Conservation (phyloP, 1,140 invertebrate species). For the Bombus terrestris region DNA sequence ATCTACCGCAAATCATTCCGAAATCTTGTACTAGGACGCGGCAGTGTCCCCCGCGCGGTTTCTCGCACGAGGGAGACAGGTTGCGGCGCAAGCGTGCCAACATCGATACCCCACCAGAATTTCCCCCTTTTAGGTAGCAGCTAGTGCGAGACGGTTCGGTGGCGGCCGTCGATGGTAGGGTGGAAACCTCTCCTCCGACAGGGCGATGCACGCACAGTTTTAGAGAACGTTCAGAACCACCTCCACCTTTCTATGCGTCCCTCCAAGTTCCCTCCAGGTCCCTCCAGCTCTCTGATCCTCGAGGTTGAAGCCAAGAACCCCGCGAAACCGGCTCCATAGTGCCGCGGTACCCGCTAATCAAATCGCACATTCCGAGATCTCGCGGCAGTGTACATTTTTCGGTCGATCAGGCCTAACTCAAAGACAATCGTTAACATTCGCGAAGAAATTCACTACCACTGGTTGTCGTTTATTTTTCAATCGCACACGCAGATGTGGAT, state of each 20-base stretch:
- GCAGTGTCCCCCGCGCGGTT: conserved; percentile 53
- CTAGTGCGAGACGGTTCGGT: conserved; percentile 56
- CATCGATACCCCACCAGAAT: conserved; percentile 67
- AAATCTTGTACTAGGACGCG: conserved; percentile 59
- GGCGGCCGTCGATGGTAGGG: conserved; percentile 59
- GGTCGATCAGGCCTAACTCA: not conserved
- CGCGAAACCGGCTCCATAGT: conserved; percentile 74
- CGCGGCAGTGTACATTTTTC: conserved; percentile 12
- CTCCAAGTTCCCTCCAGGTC: conserved; percentile 58
- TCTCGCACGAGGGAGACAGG: conserved; percentile 51
- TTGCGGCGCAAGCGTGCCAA: conserved; percentile 73
- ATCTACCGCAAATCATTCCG: conserved; percentile 57
- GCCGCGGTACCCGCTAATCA: conserved; percentile 75
- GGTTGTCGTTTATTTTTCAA: too few relatives aligned
- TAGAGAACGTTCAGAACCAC: conserved; percentile 58
- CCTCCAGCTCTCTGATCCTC: conserved; percentile 45
- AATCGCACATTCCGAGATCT: conserved; percentile 71
- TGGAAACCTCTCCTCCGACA: conserved; percentile 66
- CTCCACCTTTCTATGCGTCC: conserved; percentile 63
- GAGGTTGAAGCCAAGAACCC: conserved; percentile 44
- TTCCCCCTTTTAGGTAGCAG: conserved; percentile 50
- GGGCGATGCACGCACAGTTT: conserved; percentile 65
- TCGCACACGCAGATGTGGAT: not conserved
- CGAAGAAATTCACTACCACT: not conserved
- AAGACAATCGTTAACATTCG: not conserved